A percentile compares a stretch with the other conserved stretches of the same genome.
These are phyloP conservation scores for Ceyx cyanopectus DNA, from an alignment of 2,113 vertebrate genomes.

Conservation along the genomic window DNA sequence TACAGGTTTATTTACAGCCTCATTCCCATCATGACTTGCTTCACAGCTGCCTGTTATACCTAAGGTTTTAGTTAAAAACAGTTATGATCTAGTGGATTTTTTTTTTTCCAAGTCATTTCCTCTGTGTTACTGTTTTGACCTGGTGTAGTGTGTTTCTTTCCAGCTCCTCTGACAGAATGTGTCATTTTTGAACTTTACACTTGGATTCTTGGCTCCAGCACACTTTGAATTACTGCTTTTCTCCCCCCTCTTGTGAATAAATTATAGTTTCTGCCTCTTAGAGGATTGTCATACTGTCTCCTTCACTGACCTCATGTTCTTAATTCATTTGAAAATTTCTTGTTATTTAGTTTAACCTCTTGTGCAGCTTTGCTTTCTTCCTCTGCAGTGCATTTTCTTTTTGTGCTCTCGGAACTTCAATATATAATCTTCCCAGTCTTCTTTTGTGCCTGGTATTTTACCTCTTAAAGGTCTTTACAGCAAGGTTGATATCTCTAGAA, in stretches of 20 bases:
- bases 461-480: background rate
- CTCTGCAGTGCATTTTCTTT: background rate
- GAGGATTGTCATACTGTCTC: background rate
- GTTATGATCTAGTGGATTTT: background rate
- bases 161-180: slow-evolving; percentile 3
- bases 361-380: background rate
- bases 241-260: slow-evolving; percentile 10
- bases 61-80: background rate
- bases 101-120: background rate
- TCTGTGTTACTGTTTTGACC: slow-evolving; percentile 13
- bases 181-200: slow-evolving; percentile 42
- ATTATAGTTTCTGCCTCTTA: slow-evolving; percentile 5
- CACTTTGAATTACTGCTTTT: slow-evolving; percentile 27
- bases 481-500: background rate
- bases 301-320: background rate
- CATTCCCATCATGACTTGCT: background rate
- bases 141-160: background rate
- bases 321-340: slow-evolving; percentile 33
- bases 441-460: background rate
- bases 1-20: background rate
- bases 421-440: background rate
- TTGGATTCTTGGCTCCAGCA: slow-evolving; percentile 29
- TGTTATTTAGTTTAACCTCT: slow-evolving; percentile 14
- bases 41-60: background rate
- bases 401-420: background rate